Conservation (phyloP, 2,888 invertebrate species). For the Halocaridina rubra region DNA sequence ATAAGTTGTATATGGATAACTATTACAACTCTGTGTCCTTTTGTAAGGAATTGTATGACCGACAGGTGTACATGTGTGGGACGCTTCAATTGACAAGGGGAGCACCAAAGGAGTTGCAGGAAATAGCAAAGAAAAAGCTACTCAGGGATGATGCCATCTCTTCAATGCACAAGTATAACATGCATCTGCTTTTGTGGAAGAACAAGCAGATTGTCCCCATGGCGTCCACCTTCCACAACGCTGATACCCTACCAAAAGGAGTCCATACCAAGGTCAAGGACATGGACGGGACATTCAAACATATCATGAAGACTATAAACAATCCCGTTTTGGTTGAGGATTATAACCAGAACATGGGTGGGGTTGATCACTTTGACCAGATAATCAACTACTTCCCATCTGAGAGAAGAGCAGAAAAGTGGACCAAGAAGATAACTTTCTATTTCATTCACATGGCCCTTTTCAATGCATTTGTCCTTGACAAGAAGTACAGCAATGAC, state of each 20-base stretch:
- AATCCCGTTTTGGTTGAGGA: background rate
- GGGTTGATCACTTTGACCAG: background rate
- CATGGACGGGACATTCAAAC: background rate
- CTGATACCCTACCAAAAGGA: background rate
- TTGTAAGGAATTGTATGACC: background rate
- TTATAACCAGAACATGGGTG: background rate
- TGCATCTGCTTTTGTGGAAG: background rate
- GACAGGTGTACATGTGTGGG: background rate
- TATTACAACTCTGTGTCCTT: background rate
- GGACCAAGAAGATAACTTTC: background rate
- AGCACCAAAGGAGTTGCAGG: background rate
- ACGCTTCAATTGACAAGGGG: background rate
- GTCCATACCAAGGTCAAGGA: background rate
- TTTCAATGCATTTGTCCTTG: background rate
- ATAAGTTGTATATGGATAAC: background rate
- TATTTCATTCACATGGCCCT: background rate
- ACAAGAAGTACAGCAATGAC: background rate
- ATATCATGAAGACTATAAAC: background rate
- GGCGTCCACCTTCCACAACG: background rate
- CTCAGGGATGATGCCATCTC: background rate
- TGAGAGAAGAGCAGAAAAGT: background rate
- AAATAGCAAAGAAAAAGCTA: background rate
- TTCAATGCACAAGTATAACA: background rate
- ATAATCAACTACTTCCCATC: background rate
- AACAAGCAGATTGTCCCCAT: background rate